phyloP scores from a whole-genome alignment of 2,888 invertebrate species.

The Tenthredo amoena region DNA sequence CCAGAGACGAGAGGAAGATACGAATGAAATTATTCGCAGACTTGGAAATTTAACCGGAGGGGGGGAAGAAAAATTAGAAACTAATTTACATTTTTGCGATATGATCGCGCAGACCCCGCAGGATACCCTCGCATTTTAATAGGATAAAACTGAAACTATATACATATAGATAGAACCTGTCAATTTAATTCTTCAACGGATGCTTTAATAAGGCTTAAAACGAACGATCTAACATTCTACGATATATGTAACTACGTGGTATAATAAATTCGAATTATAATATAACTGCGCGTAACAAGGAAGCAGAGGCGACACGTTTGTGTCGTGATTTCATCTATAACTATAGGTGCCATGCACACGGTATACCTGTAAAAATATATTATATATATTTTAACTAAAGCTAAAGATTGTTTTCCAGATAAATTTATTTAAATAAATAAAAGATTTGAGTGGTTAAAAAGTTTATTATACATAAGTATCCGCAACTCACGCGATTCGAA shows the following conservation, averaged over 20 bases:
- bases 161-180: constrained; percentile 4
- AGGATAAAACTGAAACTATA: constrained; percentile 9
- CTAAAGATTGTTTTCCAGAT: not conserved
- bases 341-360: not conserved
- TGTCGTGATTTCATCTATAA: not conserved
- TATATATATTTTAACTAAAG: not conserved
- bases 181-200: constrained; percentile 36
- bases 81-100: not conserved
- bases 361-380: not conserved
- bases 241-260: not conserved
- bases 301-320: constrained; percentile 6
- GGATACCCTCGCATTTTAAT: not conserved
- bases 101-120: not conserved
- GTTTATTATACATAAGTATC: not conserved
- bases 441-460: not conserved
- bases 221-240: not conserved
- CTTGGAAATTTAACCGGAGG: not conserved
- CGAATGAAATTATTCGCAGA: not conserved
- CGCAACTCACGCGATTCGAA: constrained; percentile 34
- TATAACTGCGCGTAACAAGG: constrained; percentile 15
- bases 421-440: not conserved
- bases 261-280: constrained; percentile 31
- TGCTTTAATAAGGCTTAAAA: constrained; percentile 32
- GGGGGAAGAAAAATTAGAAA: not conserved
- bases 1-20: not conserved